Percentiles rank a stretch among this genome's conserved stretches.
These are phyloP conservation scores for Apostichopus japonicus DNA, from an alignment of 35 echinoderm and acorn worm genomes.

Conservation along the genomic window DNA sequence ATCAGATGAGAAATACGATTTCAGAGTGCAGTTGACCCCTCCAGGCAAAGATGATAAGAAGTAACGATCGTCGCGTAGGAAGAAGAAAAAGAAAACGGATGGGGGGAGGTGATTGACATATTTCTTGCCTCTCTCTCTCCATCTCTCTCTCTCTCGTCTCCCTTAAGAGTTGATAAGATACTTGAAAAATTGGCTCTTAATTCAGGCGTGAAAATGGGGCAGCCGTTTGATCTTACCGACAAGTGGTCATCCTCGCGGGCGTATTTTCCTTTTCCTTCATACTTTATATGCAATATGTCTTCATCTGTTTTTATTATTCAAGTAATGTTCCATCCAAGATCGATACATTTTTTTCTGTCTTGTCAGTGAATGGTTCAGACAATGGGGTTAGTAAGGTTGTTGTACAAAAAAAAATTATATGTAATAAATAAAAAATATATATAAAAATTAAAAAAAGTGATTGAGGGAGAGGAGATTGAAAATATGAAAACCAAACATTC, in stretches of 20 bases:
- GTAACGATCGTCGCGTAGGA: not conserved
- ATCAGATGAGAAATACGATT: not conserved
- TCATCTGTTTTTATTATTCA: not conserved
- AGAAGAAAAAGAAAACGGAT: not conserved
- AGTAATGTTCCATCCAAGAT: not conserved
- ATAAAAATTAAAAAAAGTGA: too few species aligned
- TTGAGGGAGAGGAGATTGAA: too few species aligned
- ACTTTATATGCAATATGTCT: not conserved
- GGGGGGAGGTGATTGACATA: not conserved
- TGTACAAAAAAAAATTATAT: too few species aligned
- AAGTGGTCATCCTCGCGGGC: not conserved
- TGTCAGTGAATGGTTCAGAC: not conserved
- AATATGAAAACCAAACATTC: too few species aligned
- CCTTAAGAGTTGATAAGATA: not conserved
- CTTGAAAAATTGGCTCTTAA: not conserved
- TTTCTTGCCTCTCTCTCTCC: not conserved
- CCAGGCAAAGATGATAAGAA: not conserved
- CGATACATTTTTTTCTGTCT: not conserved
- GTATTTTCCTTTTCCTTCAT: not conserved
- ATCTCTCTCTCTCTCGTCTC: not conserved
- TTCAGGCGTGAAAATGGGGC: slow-evolving; percentile 2
- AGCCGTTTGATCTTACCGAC: not conserved
- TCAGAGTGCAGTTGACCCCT: not conserved
- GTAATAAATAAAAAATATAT: too few species aligned
- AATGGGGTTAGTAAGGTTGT: too few species aligned